Evolutionary conservation across 1,140 invertebrate genomes (phyloP), one percentile per base, ranked within the genome.

Genomic region (Episyrphus balteatus): DNA sequence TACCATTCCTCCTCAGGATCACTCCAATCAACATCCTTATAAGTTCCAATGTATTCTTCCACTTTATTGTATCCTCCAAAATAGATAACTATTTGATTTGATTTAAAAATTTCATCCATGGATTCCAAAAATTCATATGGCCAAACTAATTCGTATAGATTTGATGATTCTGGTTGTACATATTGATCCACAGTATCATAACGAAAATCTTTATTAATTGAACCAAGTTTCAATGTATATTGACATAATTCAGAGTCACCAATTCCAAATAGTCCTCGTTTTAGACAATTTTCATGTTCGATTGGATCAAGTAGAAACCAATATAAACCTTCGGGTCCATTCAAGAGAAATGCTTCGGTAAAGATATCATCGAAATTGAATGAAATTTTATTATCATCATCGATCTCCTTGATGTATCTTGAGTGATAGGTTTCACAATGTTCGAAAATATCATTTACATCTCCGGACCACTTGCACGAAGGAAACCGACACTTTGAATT

Each of bases 251-350:
- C 26, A 2, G 46, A 47, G 30, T 41, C 38, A 3, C 46, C 46
- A 15, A 47, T 47, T 32, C 21, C 34, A n/a, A 47, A 47, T 10
- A 47, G 5, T 13, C 46, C 46, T 40, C 34, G 33, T 6, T 38
- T 13, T 10, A 46, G 10, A 10, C n/a, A 31, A 3, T 8, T 12
- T 3, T 21, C 14, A 5, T 18, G 5, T 12, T 31, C 19, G 13
- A 39, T 14, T n/a, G 34, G 9, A 21, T 47, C 31, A 11, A 38
- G 26, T 19, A 8, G 10, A n/a, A 47, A 13, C 26, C 26, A 47
- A 41, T 47, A 41, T 14, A 47, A 39, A 10, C 46, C 46, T 31
- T 41, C 11, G 1, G 26, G 14, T 0, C 36, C 36, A 10, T 30
- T 26, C 0, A 47, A 39, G 5, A 47, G 6, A 11, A 47, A 26